A percentile compares a stretch with the other conserved stretches of the same genome.
Conservation (phyloP, 2,888 invertebrate species). For the Lasioglossum leucozonium region DNA sequence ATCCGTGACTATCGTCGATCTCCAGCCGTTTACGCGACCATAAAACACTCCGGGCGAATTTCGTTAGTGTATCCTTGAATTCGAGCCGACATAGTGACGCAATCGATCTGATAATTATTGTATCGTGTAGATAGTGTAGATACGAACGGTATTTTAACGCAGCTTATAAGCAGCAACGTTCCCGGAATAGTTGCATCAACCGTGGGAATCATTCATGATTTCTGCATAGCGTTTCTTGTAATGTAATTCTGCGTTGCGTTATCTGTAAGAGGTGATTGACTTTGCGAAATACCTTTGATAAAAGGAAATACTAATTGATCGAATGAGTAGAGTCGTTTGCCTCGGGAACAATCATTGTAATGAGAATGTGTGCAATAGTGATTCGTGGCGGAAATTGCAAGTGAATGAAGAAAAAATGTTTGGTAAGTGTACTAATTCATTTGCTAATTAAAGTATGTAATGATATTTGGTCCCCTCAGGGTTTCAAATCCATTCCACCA, state of each 20-base stretch:
- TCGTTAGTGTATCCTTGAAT: conserved; percentile 31
- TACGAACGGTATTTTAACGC: not conserved
- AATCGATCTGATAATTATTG: conserved; percentile 25
- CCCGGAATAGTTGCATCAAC: not conserved
- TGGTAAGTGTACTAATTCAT: no score
- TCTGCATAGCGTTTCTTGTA: not conserved
- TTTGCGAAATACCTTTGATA: not conserved
- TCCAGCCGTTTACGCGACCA: not conserved
- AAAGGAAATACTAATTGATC: not conserved
- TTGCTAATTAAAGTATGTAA: no score
- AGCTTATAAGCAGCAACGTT: not conserved
- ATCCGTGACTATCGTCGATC: conserved; percentile 34
- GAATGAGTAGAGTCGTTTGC: no score
- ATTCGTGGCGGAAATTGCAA: no score
- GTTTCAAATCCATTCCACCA: no score
- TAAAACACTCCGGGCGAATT: conserved; percentile 20
- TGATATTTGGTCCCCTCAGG: no score
- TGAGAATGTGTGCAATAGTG: no score
- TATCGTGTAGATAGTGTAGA: not conserved
- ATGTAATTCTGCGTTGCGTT: not conserved
- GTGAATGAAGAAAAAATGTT: no score
- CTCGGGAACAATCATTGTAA: no score
- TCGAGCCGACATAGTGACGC: not conserved
- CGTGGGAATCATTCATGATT: conserved; percentile 13
- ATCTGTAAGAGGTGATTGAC: conserved; percentile 7